phyloP scores from a whole-genome alignment of 2,797 vertebrate species.

The Cygnus olor region DNA sequence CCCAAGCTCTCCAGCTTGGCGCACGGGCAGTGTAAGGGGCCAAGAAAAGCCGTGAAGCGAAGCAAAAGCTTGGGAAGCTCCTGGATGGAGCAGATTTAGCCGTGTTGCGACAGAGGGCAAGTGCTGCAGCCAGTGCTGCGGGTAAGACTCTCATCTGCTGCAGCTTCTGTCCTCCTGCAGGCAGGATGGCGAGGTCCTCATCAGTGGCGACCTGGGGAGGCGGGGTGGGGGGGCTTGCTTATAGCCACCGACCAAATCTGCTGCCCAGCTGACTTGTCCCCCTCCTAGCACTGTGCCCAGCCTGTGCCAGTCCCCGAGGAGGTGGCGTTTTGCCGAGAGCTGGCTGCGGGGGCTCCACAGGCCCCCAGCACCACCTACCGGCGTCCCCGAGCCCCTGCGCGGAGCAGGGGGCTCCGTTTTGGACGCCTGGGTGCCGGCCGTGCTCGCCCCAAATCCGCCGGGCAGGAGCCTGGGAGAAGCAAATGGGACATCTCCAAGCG shows the following conservation, averaged over 20 bases:
- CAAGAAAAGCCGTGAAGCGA: neutral
- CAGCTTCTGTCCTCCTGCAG: neutral
- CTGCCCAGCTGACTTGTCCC: neutral
- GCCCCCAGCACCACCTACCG: neutral
- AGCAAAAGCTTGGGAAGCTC: neutral
- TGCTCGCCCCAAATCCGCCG: neutral
- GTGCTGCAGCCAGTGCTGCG: accelerated
- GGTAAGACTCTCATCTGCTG: neutral
- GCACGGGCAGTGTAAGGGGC: neutral
- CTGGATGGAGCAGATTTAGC: neutral
- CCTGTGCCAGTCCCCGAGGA: neutral
- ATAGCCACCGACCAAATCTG: neutral
- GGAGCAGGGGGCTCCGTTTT: neutral
- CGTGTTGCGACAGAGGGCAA: neutral
- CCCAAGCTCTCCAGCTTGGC: no score
- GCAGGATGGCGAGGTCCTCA: neutral
- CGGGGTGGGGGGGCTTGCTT: neutral
- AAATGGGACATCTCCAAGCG: neutral
- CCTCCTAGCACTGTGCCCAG: neutral
- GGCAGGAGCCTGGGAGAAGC: neutral
- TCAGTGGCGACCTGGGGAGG: neutral
- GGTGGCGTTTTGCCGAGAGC: neutral
- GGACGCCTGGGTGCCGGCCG: neutral
- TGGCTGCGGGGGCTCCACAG: neutral
- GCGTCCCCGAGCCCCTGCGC: neutral